phyloP scores from a whole-genome alignment of 2,888 invertebrate species.

The Drosophila kanekoi region DNA sequence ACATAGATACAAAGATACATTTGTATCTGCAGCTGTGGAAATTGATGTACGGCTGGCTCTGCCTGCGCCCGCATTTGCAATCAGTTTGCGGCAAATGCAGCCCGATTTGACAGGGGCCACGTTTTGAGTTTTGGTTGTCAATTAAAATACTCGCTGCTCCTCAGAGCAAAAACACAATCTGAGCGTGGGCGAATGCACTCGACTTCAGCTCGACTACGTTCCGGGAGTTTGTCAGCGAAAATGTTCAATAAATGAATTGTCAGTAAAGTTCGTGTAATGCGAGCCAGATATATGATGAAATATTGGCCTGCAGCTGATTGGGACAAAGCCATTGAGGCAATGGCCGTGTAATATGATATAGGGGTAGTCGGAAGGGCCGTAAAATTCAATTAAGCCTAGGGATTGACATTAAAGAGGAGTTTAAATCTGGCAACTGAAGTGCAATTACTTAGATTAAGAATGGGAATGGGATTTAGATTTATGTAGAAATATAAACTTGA shows the following conservation, averaged over 20 bases:
- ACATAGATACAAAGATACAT: slow-evolving; percentile 18
- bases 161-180: not conserved
- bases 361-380: slow-evolving; percentile 5
- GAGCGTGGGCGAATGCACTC: slow-evolving; percentile 34
- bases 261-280: slow-evolving; percentile 10
- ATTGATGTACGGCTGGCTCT: slow-evolving; percentile 37
- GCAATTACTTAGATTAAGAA: not conserved
- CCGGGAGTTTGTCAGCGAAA: slow-evolving; percentile 7
- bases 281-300: slow-evolving; percentile 15
- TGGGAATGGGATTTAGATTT: no score
- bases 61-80: slow-evolving; percentile 67
- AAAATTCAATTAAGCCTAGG: not conserved
- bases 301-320: slow-evolving; percentile 8
- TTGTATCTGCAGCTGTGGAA: slow-evolving; percentile 20
- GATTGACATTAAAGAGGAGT: not conserved
- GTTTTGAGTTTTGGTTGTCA: slow-evolving; percentile 56
- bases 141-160: slow-evolving; percentile 48
- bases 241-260: slow-evolving; percentile 32
- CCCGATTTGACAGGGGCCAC: slow-evolving; percentile 49
- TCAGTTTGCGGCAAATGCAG: slow-evolving; percentile 61
- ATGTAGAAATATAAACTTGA: no score
- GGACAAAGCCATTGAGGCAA: not conserved
- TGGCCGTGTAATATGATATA: slow-evolving; percentile 28
- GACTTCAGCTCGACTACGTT: not conserved
- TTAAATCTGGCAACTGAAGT: not conserved